Percentiles rank a stretch among this genome's conserved stretches.
Conservation (phyloP, 2,888 invertebrate species). For the Chrysina gloriosa region DNA sequence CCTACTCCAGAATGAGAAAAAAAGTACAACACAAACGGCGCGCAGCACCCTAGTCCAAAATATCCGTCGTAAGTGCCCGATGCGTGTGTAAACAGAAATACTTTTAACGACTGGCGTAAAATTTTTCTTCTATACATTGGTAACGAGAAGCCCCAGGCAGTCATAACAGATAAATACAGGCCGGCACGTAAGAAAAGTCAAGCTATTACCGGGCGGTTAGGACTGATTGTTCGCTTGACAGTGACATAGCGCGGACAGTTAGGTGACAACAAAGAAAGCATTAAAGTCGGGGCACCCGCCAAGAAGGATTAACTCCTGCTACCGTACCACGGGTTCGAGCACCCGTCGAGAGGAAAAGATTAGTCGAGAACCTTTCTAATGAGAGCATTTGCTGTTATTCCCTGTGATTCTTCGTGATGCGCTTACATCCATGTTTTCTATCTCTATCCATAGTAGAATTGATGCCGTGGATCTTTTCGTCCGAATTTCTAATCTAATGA, state of each 20-base stretch:
- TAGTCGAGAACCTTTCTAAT: constrained; percentile 45
- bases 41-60: too few species aligned
- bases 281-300: constrained; percentile 49
- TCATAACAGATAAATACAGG: constrained; percentile 31
- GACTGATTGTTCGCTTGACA: constrained; percentile 53
- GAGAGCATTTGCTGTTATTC: constrained; percentile 50
- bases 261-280: constrained; percentile 56
- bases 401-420: constrained; percentile 16
- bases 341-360: constrained; percentile 44
- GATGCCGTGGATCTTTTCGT: too few species aligned
- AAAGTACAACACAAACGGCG: too few species aligned
- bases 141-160: constrained; percentile 42
- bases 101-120: constrained; percentile 35
- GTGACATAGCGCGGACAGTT: constrained; percentile 56
- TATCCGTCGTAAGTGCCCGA: too few species aligned
- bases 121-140: constrained; percentile 32
- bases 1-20: too few species aligned
- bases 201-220: constrained; percentile 47
- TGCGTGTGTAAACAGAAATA: too few species aligned
- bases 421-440: not conserved
- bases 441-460: not conserved
- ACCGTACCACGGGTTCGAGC: constrained; percentile 45
- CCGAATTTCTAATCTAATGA: too few species aligned
- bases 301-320: constrained; percentile 52
- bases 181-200: constrained; percentile 39